phyloP scores from a whole-genome alignment of 2,113 vertebrate genomes.

The Balaeniceps rex region DNA sequence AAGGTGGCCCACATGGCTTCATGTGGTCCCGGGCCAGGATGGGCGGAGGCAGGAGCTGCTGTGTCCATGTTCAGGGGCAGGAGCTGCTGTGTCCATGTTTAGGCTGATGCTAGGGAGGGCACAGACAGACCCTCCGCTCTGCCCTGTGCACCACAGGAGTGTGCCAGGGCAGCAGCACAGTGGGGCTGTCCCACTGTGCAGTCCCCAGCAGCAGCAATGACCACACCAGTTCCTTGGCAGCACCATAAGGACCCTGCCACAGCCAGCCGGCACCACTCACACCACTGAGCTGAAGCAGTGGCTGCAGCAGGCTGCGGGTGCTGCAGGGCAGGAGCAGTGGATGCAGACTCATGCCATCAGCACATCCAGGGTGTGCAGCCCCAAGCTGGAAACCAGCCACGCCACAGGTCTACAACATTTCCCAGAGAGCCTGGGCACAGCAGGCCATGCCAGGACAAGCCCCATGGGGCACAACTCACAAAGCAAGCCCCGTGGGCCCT shows the following conservation, averaged over 20 bases:
- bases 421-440: background rate
- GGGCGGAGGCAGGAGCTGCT: background rate
- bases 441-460: background rate
- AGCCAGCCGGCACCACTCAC: background rate
- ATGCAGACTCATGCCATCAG: background rate
- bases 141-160: background rate
- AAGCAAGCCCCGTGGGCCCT: rapidly evolving
- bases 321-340: background rate
- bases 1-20: background rate
- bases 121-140: background rate
- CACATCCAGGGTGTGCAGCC: background rate
- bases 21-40: rapidly evolving
- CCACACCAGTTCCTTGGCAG: background rate
- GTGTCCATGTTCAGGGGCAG: background rate
- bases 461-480: background rate
- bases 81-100: background rate
- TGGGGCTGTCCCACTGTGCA: rapidly evolving
- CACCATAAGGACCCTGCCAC: background rate
- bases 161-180: background rate
- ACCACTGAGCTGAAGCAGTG: background rate
- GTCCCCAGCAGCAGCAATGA: background rate
- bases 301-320: background rate
- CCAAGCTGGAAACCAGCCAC: background rate
- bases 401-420: background rate
- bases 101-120: background rate